These are phyloP conservation scores for Aphelenchoides bicaudatus DNA, from an alignment of 2,888 invertebrate genomes.

Conservation along the genomic window DNA sequence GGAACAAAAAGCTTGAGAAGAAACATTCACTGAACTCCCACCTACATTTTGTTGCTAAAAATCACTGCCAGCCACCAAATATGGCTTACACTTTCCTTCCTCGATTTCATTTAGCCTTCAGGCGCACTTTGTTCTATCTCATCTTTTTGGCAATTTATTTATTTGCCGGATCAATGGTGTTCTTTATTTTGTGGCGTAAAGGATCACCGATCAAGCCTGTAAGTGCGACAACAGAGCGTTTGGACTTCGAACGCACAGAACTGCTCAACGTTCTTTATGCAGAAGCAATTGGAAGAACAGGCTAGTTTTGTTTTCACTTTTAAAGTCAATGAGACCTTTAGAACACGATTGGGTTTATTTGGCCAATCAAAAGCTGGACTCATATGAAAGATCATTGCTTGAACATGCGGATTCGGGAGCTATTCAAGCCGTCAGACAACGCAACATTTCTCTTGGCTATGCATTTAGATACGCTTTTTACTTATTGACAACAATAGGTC, in stretches of 20 bases:
- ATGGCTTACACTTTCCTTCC: conserved; percentile 39
- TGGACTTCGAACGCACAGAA: conserved; percentile 54
- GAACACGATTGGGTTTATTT: conserved; percentile 55
- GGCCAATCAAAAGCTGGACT: conserved; percentile 55
- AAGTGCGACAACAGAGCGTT: conserved; percentile 27
- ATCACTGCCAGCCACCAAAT: too few relatives aligned
- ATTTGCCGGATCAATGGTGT: conserved; percentile 42
- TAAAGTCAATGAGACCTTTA: conserved; percentile 12
- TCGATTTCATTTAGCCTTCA: conserved; percentile 50
- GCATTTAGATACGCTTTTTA: conserved; percentile 46
- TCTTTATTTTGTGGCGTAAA: conserved; percentile 30
- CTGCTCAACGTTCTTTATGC: conserved; percentile 56
- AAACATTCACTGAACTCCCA: too few relatives aligned
- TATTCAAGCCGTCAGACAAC: conserved; percentile 23
- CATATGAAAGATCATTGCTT: conserved; percentile 44
- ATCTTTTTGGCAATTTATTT: conserved; percentile 44
- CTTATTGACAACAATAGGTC: conserved; percentile 53
- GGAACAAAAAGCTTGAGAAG: too few relatives aligned
- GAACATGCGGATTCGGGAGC: conserved; percentile 8
- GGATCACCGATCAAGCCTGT: conserved; percentile 26
- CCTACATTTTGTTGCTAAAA: too few relatives aligned
- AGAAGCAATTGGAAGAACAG: conserved; percentile 48
- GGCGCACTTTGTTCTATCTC: conserved; percentile 48
- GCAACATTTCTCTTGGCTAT: conserved; percentile 35
- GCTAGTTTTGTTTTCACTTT: conserved; percentile 19